A percentile compares a stretch with the other conserved stretches of the same genome.
Evolutionary conservation across 1,140 invertebrate genomes (phyloP).

Genomic region (Drosophila gunungcola): DNA sequence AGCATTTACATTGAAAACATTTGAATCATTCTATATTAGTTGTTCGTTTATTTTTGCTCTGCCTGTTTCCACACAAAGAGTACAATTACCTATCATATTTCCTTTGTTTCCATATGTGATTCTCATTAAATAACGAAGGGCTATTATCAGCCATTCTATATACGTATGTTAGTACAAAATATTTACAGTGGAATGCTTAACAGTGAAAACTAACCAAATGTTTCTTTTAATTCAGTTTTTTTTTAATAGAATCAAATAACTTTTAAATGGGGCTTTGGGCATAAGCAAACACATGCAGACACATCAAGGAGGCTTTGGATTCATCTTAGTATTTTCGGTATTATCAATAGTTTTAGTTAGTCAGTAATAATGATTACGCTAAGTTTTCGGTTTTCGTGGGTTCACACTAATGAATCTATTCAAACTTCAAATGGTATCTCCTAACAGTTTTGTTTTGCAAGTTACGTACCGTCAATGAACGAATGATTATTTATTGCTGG

Average conservation of each 20-base stretch:
- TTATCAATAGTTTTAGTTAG: slow-evolving; percentile 22
- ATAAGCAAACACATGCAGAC: slow-evolving; percentile 59
- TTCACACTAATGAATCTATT: slow-evolving; percentile 67
- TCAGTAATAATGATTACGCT: slow-evolving; percentile 31
- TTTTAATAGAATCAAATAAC: slow-evolving; percentile 1
- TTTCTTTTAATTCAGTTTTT: slow-evolving; percentile 8
- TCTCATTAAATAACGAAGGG: slow-evolving; percentile 62
- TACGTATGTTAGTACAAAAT: slow-evolving; percentile 67
- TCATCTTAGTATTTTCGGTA: slow-evolving; percentile 23
- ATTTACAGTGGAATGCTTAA: slow-evolving; percentile 78
- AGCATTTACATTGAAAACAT: slow-evolving; percentile 76
- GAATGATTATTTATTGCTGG: slow-evolving; percentile 35
- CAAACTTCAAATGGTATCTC: slow-evolving; percentile 61
- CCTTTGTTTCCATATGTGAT: slow-evolving; percentile 48
- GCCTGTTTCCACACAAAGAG: slow-evolving; percentile 30
- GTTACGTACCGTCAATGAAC: slow-evolving; percentile 59
- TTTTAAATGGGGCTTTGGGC: slow-evolving; percentile 20
- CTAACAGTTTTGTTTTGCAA: slow-evolving; percentile 54
- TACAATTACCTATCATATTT: slow-evolving; percentile 58
- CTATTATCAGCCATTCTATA: slow-evolving; percentile 53
- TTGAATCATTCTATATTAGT: slow-evolving; percentile 46
- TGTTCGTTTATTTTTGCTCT: slow-evolving; percentile 27
- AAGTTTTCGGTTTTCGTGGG: slow-evolving; percentile 32
- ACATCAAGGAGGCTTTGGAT: slow-evolving; percentile 59
- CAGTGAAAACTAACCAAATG: slow-evolving; percentile 65